Evolutionary conservation across 2,888 invertebrate species (phyloP), one percentile per base, ranked within the genome.

Genomic region (Drosophila quasianomalipes): DNA sequence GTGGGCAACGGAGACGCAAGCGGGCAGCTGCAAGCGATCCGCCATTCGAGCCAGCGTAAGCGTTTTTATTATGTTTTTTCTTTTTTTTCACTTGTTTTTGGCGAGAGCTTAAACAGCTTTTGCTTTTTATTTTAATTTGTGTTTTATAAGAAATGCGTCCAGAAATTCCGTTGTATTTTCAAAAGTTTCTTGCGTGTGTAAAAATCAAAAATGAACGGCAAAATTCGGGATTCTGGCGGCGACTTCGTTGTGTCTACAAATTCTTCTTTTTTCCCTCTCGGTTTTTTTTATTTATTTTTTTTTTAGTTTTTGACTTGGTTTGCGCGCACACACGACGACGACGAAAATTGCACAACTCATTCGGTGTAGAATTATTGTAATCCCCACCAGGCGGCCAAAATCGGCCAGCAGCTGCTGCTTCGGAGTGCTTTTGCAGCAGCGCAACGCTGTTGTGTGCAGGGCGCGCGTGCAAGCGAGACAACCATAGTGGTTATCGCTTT

Each of bases 351-450:
- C 91, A 90, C 90, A 90, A 85, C 85, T 83, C 85, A 87, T 92
- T 92, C 92, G 92, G 93, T 92, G 92, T 92, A 93, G 93, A 92
- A 92, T 92, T 92, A 92, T 93, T 92, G 92, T 92, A 93, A 92
- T 92, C 92, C 81, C 72, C 79, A 91, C 80, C 88, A 91, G 93
- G 93, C 90, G 76, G 80, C 58, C 93, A 93, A 73, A 81, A 70
- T 41, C 19, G 28, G 7, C n/a, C 6, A 60, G 35, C 37, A 19
- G 49, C 26, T 26, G 44, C 26, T 35, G 61, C 66, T 82, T 79
- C 76, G 72, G 73, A 82, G 88, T 88, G 90, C 78, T 88, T 89
- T 82, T 52, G 47, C 33, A 44, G 60, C 55, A 51, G 26, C 30
- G n/a, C 6, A 39, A 28, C 41, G 68, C 79, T 62, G 59, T 49